These are phyloP conservation scores for Saccostrea glomerata DNA, from an alignment of 1,140 invertebrate genomes.

Conservation along the genomic window DNA sequence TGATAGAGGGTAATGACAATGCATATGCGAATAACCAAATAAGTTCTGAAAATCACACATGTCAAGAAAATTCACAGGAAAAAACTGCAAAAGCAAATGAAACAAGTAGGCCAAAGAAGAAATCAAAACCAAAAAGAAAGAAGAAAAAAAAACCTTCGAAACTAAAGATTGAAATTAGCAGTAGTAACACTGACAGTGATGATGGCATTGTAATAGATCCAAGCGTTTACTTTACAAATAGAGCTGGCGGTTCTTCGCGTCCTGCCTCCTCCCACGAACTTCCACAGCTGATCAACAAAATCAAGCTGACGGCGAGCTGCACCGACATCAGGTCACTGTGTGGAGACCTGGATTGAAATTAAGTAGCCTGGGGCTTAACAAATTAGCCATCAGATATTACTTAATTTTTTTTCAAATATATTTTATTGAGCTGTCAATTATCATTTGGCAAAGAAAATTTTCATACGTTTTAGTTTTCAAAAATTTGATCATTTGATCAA, in stretches of 20 bases:
- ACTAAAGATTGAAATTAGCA: too few species aligned
- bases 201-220: not conserved
- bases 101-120: not conserved
- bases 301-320: not conserved
- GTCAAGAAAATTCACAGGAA: not conserved
- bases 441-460: too few species aligned
- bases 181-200: not conserved
- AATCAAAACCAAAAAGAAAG: not conserved
- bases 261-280: not conserved
- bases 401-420: too few species aligned
- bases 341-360: constrained; percentile 78
- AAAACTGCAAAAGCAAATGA: not conserved
- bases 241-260: not conserved
- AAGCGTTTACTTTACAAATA: not conserved
- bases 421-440: too few species aligned
- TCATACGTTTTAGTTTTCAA: too few species aligned
- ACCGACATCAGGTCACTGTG: not conserved
- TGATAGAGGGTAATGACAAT: not conserved
- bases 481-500: too few species aligned
- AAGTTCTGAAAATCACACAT: not conserved
- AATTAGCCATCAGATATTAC: too few species aligned
- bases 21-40: not conserved
- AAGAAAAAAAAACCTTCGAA: not conserved
- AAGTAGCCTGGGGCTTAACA: too few species aligned
- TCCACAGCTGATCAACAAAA: constrained; percentile 9